Conservation (phyloP, 2,113 vertebrate species). For the Acanthochromis polyacanthus region DNA sequence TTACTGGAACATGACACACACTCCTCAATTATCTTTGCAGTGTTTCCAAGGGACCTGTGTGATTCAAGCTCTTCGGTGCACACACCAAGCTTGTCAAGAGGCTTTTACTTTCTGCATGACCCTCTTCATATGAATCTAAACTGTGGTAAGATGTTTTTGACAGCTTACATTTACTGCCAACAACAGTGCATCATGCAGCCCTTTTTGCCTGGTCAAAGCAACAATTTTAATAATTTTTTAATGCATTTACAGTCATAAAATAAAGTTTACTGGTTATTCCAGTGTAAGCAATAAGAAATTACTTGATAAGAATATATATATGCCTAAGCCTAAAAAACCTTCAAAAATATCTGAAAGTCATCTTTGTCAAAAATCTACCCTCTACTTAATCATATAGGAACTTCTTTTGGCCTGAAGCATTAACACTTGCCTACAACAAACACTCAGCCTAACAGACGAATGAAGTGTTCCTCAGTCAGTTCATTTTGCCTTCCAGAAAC, state of each 20-base stretch:
- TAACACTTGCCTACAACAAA: neutral
- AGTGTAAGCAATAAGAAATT: too few relatives aligned
- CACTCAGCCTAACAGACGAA: neutral
- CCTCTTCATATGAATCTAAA: neutral
- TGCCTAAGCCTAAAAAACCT: too few relatives aligned
- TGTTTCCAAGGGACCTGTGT: conserved; percentile 20
- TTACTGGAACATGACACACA: conserved; percentile 55
- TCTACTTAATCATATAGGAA: neutral
- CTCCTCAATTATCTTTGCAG: conserved; percentile 41
- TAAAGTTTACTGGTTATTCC: too few relatives aligned
- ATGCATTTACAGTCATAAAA: too few relatives aligned
- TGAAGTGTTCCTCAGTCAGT: neutral
- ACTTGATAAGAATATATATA: too few relatives aligned
- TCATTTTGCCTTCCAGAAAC: conserved; percentile 14
- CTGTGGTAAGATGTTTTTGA: neutral
- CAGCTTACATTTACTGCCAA: too few relatives aligned
- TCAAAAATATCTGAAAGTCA: too few relatives aligned
- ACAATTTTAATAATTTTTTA: neutral
- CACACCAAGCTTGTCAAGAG: conserved; percentile 4
- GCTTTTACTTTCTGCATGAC: neutral
- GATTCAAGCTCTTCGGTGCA: conserved; percentile 28
- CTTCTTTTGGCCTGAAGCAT: neutral
- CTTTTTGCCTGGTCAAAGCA: too few relatives aligned
- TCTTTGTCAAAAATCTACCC: neutral
- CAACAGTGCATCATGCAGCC: too few relatives aligned